Base-by-base conservation (phyloP, 2,797 vertebrate species). In the Bradypodion ventrale region DNA sequence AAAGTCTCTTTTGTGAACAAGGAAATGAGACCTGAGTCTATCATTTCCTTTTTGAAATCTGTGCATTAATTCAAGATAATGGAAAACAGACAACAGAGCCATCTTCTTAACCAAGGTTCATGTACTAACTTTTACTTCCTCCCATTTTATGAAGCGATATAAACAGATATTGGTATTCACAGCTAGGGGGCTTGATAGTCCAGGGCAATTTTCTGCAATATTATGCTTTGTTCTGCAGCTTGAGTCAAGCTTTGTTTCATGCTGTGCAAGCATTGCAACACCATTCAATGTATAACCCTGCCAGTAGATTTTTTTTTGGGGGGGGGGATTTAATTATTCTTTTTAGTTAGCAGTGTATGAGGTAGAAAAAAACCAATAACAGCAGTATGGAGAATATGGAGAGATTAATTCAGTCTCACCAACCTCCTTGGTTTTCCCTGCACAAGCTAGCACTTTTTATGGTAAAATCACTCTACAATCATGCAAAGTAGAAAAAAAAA, bases 1-100 rank as follows among this genome's bases (percentile, higher is more conserved):
- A 60, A 66, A 80, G 70, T 56, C 62, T 80, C 49, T 85, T 75
- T 80, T 80, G 23, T 44, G 63, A 60, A 80, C 72, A 68, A 85
- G 78, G 70, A 85, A 84, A 75, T 80, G 60, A 75, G 40, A 44
- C 63, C 59, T 35, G 62, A 59, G 42, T 80, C 70, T 56, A 59
- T 80, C 75, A 59, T 80, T 59, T 85, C 78, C 63, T 9, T 68
- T 69, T 80, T 21, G 27, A 80, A 59, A 78, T n/a, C 25, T 23
- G 32, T 40, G 49, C 77, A 40, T 63, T 72, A 52, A 35, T 66
- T 29, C 32, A 79, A 35, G 27, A 32, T 25, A 56, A 32, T 49
- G 16, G 52, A 56, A 44, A 63, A 76, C 42, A 56, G 77, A 80
- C 69, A n/a, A 13, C 29, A 60, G 59, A 78, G 5, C 40, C 15